Evolutionary conservation across 2,888 invertebrate genomes (phyloP), one percentile per base, ranked within the genome.

Genomic region (Trypoxylon attenuatum): DNA sequence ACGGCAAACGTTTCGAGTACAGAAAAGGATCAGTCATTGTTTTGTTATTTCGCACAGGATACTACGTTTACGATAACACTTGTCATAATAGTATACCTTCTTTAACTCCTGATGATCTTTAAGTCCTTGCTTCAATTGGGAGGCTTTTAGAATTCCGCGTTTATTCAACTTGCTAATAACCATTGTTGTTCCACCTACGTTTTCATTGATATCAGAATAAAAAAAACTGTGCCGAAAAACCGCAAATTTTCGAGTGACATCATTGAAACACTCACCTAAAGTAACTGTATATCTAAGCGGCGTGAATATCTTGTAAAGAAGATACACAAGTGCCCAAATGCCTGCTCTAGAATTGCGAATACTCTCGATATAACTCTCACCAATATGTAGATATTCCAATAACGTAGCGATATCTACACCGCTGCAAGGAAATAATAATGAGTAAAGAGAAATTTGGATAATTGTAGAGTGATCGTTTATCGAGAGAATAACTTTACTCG

Each of bases 261-360:
- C 8, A n/a, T 10, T 6, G 21, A 5, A 13, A 25, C 46, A 57
- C 85, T 89, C 89, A 94, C 94, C 96, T 83, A 98, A 85, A 47
- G 98, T 98, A 1, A 97, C 93, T n/a, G 96, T 93, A 87, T 98
- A 98, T 75, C 98, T 90, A 10, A 94, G 87, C 2, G 98, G 98
- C 5, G 97, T 96, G 22, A 93, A 93, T 73, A 99, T 89, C 89
- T 99, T 99, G 87, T 98, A 99, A 77, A 98, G 90, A 39, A 96
- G 93, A 88, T 97, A 96, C 0, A 97, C 91, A 29, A 98, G 89
- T 5, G 98, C 98, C 83, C 95, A 88, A 86, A 96, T 94, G 8
- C 99, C 98, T 85, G 97, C 94, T 76, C 90, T 91, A 0, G 96
- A 95, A 71, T 92, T 91, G 81, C 90, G 90, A 52, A 98, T 87